Base-by-base conservation (phyloP, 2,888 invertebrate genomes). In the Cryptus viduatorius region DNA sequence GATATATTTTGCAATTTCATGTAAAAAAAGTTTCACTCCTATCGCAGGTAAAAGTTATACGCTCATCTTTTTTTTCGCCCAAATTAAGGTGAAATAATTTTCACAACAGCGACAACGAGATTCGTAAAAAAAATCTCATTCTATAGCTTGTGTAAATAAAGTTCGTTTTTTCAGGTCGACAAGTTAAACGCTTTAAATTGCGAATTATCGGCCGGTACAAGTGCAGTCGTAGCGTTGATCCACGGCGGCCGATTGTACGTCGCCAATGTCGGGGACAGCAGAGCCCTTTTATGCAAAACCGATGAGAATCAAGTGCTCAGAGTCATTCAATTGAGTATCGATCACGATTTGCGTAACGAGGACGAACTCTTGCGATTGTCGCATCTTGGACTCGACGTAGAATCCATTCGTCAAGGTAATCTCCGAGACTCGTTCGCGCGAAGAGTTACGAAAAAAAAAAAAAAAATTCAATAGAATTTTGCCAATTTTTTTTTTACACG, bases 341-440 rank as follows among this genome's bases (percentile, higher is more conserved):
- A 98, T 92, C 98, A 98, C 92, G 97, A 98, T 89, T 94, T 98
- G 56, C 94, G 95, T 72, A 98, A 98, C 91, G 97, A 98, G 90
- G 97, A 98, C 91, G 98, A 98, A 94, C 92, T 98, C 83, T 93
- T 97, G 73, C 94, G 98, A 87, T 94, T 98, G 1, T 95, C 96
- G 3, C 96, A 96, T 86, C 94, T 98, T 46, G 97, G 97, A 0
- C 93, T 98, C 7, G 96, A 97, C 90, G 94, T 96, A 0, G 95
- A 96, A 84, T 96, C 95, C 87, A 94, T 98, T 31, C 95, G 96
- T 88, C 95, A 96, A 90, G 95, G 96, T 95, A 92, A 92, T 24
- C 16, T 53, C 19, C 10, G 56, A 56, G 10, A 3, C 12, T 19
- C 37, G 37, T 37, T 24, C 1, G 24, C 3, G 2, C 24, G 8